A percentile compares a stretch with the other conserved stretches of the same genome.
These are phyloP conservation scores for Mus caroli DNA, from an alignment of 2,797 vertebrate genomes.

Conservation along the genomic window DNA sequence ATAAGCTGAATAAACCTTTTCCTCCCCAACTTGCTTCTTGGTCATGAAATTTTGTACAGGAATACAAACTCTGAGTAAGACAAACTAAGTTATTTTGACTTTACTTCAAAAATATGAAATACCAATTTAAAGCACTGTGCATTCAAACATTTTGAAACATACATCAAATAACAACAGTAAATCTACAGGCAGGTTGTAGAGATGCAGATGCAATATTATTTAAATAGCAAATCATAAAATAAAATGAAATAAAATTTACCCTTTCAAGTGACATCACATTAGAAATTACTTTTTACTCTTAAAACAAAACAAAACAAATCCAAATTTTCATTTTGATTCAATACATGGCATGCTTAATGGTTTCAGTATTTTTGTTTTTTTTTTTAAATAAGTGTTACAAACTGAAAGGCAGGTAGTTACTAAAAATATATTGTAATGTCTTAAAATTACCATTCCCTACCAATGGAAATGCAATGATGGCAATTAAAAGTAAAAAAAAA, in stretches of 20 bases:
- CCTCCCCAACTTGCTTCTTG: no score
- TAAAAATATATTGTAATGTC: conserved; percentile 78
- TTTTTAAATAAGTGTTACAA: conserved; percentile 77
- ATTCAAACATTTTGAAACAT: background rate
- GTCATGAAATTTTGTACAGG: no score
- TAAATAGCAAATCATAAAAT: conserved; percentile 56
- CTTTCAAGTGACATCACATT: conserved; percentile 62
- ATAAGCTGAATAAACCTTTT: no score
- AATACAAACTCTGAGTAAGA: no score
- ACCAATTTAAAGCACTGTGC: conserved; percentile 16
- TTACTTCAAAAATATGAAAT: conserved; percentile 50
- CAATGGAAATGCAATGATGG: conserved; percentile 71
- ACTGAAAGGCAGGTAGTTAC: conserved; percentile 76
- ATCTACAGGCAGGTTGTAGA: conserved; percentile 27
- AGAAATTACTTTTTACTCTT: conserved; percentile 55
- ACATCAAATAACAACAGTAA: conserved; percentile 24
- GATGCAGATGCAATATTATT: conserved; percentile 48
- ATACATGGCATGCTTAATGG: conserved; percentile 77
- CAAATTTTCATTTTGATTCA: conserved; percentile 68
- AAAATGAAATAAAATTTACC: conserved; percentile 54
- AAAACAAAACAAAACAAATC: conserved; percentile 65
- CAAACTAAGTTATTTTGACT: background rate
- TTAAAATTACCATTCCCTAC: conserved; percentile 74
- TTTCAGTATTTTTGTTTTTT: conserved; percentile 66
- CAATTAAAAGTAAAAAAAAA: conserved; percentile 74